phyloP scores from a whole-genome alignment of 2,113 vertebrate species.

The Urocitellus parryii region DNA sequence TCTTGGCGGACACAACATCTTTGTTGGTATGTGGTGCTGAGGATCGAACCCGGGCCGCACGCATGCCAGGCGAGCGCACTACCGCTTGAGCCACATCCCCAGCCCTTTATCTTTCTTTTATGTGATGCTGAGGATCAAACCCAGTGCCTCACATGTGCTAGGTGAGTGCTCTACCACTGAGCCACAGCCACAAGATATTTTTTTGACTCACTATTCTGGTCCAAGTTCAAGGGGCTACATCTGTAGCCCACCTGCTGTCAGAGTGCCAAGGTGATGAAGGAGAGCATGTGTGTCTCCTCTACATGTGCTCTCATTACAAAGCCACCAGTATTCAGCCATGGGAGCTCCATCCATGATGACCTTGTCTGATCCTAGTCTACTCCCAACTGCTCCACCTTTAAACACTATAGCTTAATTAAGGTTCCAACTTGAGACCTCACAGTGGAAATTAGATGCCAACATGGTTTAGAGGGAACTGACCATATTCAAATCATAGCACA shows the following conservation, averaged over 20 bases:
- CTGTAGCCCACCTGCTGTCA: background rate
- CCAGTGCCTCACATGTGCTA: too few species aligned
- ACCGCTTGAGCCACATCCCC: too few species aligned
- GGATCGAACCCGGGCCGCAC: too few species aligned
- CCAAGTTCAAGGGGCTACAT: background rate
- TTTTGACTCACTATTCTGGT: background rate
- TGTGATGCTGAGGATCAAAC: too few species aligned
- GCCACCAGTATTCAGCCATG: background rate
- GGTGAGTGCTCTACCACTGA: too few species aligned
- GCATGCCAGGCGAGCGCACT: too few species aligned
- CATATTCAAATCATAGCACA: background rate
- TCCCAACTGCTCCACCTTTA: background rate
- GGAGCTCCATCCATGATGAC: background rate
- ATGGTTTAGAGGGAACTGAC: background rate
- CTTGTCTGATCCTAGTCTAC: too few species aligned
- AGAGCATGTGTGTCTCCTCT: too few species aligned
- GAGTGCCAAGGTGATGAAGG: background rate
- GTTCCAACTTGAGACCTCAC: background rate
- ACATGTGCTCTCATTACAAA: background rate
- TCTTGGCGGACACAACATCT: too few species aligned
- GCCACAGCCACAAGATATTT: too few species aligned
- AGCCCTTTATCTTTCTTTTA: too few species aligned
- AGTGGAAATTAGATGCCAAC: background rate
- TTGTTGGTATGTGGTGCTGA: too few species aligned
- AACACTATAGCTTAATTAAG: background rate